Conservation (phyloP, 1,140 invertebrate species). For the Thaumetopoea pityocampa region DNA sequence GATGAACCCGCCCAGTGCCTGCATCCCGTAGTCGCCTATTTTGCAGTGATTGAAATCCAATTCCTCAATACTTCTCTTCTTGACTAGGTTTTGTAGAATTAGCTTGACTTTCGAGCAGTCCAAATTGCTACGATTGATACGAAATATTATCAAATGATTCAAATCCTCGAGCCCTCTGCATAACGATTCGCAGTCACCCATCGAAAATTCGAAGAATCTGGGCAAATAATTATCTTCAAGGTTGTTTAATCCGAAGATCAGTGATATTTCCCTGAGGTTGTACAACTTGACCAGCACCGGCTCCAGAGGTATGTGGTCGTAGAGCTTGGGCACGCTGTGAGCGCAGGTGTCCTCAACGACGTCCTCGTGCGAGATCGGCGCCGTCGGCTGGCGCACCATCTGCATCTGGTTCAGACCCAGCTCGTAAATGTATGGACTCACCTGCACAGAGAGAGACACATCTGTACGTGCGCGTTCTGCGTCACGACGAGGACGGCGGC, state of each 20-base stretch:
- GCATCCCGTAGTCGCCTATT: conserved; percentile 69
- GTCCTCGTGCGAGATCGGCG: conserved; percentile 35
- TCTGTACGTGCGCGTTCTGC: too few species aligned
- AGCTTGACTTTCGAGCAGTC: conserved; percentile 62
- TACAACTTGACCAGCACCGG: conserved; percentile 47
- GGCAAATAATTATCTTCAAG: conserved; percentile 44
- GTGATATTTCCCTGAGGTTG: conserved; percentile 59
- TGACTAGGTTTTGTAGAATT: conserved; percentile 57
- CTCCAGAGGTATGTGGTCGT: conserved; percentile 64
- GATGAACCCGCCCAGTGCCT: conserved; percentile 64
- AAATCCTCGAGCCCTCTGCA: conserved; percentile 61
- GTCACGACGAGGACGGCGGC: too few species aligned
- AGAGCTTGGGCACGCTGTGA: conserved; percentile 52
- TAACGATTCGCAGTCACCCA: conserved; percentile 57
- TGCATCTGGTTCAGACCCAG: conserved; percentile 55
- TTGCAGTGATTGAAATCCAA: conserved; percentile 71
- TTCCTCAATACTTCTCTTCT: conserved; percentile 62
- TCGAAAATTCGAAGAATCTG: conserved; percentile 63
- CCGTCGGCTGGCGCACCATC: conserved; percentile 51
- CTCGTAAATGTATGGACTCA: conserved; percentile 60
- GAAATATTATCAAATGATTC: conserved; percentile 47
- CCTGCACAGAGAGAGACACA: conserved; percentile 30
- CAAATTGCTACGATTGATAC: conserved; percentile 66
- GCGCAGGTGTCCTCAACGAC: conserved; percentile 49
- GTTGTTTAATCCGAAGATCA: conserved; percentile 62